Evolutionary conservation across 1,140 invertebrate species (phyloP).

Genomic region (Tribolium castaneum): DNA sequence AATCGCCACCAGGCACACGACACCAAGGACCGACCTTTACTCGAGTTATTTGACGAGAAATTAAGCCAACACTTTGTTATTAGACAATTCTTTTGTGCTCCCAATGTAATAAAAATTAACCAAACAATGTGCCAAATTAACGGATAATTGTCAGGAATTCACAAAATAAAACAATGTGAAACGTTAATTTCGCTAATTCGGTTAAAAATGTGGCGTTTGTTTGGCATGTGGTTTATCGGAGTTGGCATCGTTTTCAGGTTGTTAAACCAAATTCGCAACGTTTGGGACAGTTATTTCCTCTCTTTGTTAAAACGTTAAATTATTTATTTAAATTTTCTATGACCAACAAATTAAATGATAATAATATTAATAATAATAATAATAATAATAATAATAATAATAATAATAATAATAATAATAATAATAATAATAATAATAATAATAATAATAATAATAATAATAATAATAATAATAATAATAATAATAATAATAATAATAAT

Average conservation of each 20-base stretch:
- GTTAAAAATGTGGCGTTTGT: neutral
- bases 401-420: too few relatives aligned
- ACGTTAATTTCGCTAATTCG: slow-evolving; percentile 8
- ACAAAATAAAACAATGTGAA: neutral
- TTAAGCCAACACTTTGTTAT: neutral
- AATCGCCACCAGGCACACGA: slow-evolving; percentile 50
- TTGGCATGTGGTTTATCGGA: neutral
- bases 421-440: too few relatives aligned
- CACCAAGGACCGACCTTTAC: slow-evolving; percentile 12
- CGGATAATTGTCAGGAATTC: neutral
- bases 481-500: too few relatives aligned
- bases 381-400: too few relatives aligned
- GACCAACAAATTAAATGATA: too few relatives aligned
- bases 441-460: too few relatives aligned
- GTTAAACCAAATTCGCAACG: neutral
- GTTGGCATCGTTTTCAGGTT: neutral
- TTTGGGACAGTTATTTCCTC: neutral
- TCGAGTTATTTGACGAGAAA: neutral
- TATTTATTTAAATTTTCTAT: too few relatives aligned
- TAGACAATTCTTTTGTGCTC: neutral
- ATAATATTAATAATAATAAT: too few relatives aligned
- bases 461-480: too few relatives aligned
- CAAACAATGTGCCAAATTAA: neutral
- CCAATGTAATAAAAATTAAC: neutral
- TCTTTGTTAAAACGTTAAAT: too few relatives aligned